These are phyloP conservation scores for Drosophila oshimai DNA, from an alignment of 1,140 invertebrate species.

Conservation along the genomic window DNA sequence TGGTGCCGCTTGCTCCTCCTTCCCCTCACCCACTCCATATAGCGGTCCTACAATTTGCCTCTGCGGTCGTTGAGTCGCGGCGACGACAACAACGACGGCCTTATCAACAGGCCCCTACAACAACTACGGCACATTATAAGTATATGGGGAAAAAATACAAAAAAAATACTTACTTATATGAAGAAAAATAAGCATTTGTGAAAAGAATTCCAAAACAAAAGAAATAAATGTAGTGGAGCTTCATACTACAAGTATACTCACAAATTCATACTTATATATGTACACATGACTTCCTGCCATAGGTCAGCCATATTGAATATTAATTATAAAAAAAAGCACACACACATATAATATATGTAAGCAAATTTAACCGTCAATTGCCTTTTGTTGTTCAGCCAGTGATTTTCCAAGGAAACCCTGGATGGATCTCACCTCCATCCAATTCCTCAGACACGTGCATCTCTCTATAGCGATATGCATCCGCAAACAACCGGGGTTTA, in stretches of 20 bases:
- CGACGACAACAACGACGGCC: constrained; percentile 43
- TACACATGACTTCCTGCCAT: constrained; percentile 52
- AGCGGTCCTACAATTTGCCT: constrained; percentile 13
- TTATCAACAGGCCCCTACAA: constrained; percentile 64
- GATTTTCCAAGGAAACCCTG: constrained; percentile 36
- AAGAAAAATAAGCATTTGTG: constrained; percentile 49
- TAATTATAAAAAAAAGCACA: constrained; percentile 18
- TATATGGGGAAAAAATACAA: constrained; percentile 24
- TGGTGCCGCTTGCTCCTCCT: neutral
- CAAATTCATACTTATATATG: constrained; percentile 3
- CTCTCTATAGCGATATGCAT: constrained; percentile 41
- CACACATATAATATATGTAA: neutral
- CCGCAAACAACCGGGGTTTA: constrained; percentile 57
- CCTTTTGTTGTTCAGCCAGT: constrained; percentile 27
- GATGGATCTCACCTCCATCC: constrained; percentile 5
- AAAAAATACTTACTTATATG: constrained; percentile 44
- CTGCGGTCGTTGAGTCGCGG: constrained; percentile 56
- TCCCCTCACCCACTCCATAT: neutral
- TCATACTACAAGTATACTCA: constrained; percentile 25
- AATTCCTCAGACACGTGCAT: constrained; percentile 54
- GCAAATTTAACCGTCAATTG: constrained; percentile 16
- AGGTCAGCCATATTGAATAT: constrained; percentile 52
- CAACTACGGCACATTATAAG: constrained; percentile 20
- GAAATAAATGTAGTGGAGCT: constrained; percentile 51
- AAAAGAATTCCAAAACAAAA: constrained; percentile 73